Evolutionary conservation across 2,888 invertebrate genomes (phyloP).

Genomic region (Druceiella hillmani): DNA sequence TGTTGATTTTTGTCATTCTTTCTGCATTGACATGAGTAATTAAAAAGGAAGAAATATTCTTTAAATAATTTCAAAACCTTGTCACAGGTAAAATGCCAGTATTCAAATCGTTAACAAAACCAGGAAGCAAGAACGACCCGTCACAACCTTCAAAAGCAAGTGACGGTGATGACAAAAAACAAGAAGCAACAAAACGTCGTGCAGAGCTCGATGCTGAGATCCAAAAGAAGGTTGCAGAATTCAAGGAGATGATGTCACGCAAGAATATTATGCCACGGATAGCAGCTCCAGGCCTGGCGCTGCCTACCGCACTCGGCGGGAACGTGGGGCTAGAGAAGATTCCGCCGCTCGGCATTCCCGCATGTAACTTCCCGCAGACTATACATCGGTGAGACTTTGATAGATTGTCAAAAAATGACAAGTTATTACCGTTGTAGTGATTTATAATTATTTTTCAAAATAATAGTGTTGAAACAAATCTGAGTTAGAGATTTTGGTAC

Average conservation of each 20-base stretch:
- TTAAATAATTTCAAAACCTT: no score
- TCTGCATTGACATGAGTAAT: neutral
- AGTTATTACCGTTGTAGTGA: no score
- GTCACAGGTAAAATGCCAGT: slow-evolving; percentile 67
- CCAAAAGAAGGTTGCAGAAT: slow-evolving; percentile 47
- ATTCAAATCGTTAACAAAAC: slow-evolving; percentile 51
- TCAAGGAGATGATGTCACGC: slow-evolving; percentile 43
- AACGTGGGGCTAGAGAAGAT: no score
- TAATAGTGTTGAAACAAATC: no score
- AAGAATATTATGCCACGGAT: slow-evolving; percentile 30
- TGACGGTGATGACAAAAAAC: no score
- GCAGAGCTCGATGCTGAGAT: slow-evolving; percentile 53
- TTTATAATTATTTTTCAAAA: no score
- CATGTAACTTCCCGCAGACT: slow-evolving; percentile 21
- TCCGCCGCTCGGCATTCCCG: slow-evolving; percentile 16
- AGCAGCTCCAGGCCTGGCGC: slow-evolving; percentile 31
- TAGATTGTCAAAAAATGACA: no score
- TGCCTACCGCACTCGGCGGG: slow-evolving; percentile 27
- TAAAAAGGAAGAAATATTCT: no score
- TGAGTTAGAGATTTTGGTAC: no score
- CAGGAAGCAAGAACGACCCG: slow-evolving; percentile 43
- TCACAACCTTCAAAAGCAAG: slow-evolving; percentile 36
- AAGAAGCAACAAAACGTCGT: slow-evolving; percentile 35
- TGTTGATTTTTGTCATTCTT: neutral
- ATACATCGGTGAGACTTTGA: slow-evolving; percentile 21